Evolutionary conservation across 2,113 vertebrate species (phyloP), one percentile per base, ranked within the genome.

Genomic region (Vulpes ferrilata): DNA sequence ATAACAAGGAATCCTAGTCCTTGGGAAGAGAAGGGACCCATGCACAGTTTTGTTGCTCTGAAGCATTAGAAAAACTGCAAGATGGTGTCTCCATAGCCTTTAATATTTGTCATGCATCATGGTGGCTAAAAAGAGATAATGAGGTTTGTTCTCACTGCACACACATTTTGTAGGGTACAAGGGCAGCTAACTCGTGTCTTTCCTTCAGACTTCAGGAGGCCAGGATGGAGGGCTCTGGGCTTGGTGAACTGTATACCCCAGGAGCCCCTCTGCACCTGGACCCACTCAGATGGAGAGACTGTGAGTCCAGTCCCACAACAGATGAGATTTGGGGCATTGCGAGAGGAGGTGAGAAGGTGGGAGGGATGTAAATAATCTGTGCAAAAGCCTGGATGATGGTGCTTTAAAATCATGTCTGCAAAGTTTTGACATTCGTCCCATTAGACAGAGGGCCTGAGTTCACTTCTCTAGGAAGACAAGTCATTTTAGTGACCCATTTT

Each of bases 121-220:
- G 4, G 22, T 7, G 5, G 53, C 16, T 60, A 3, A 15, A 55
- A 20, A 53, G 38, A 32, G 32, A 23, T 51, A 25, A 67, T 4
- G 11, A 16, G 16, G 17, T 55, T 25, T 55, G 20, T 17, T 16
- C 13, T 32, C 27, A 20, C 6, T 11, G 57, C 0, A 0, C n/a
- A 25, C 9, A 2, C 9, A 0, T 6, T 43, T 23, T 43, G 51
- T 7, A 15, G 19, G 9, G 7, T 1, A 0, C 32, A 57, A 81
- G 17, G 15, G 30, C 8, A 19, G 35, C n/a, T 5, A 0, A 30
- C 23, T 51, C 13, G 55, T 5, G 43, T 11, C 53, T 25, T 71
- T 53, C 2, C 1, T 51, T 43, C 38, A 32, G 51, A 57, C 79
- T 5, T 27, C 25, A 55, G 86, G 81, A 59, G n/a, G 48, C 0